Evolutionary conservation across 1,140 invertebrate species (phyloP), one percentile per base, ranked within the genome.

Genomic region (Bemisia tabaci): DNA sequence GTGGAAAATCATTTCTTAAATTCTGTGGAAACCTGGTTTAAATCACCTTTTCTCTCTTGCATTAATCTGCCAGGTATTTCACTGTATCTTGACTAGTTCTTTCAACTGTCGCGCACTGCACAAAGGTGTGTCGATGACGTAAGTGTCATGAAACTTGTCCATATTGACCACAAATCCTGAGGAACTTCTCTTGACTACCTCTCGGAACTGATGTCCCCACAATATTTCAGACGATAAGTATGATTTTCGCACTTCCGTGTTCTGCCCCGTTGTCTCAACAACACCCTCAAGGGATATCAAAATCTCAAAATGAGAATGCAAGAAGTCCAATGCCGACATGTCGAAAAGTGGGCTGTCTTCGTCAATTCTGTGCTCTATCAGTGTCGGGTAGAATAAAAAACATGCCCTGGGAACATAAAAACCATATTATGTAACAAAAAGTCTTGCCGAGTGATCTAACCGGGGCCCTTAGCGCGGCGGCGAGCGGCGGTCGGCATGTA

Each of bases 91-190:
- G n/a, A n/a, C n/a, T n/a, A n/a, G n/a, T n/a, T n/a, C n/a, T n/a
- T n/a, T n/a, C n/a, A 91, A 79, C 70, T 92, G 89, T 69, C 86
- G 85, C 1, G 91, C 92, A 71, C 90, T 94, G 78, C 91, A 96
- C 2, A 91, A 80, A 0, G 94, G 94, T 0, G 91, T 97, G 67
- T 92, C 88, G 26, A 96, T 87, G 74, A 92, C 89, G 48, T 86
- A 86, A 1, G 92, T 95, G 71, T 87, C 88, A 73, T 97, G 91
- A 78, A 98, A 98, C 69, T 91, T 84, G 11, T 86, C 90, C 75
- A 97, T 97, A 77, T 98, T 92, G 26, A 97, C 92, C 71, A 92
- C 86, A 76, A 95, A 97, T 33, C 90, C 90, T 21, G 21, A 11
- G 1, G 21, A 27, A 26, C 21, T 59, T n/a, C 62, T 26, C 26